Conservation (phyloP, 37 sponge, comb jelly and placozoan genomes). For the Theonella swinhoei region DNA sequence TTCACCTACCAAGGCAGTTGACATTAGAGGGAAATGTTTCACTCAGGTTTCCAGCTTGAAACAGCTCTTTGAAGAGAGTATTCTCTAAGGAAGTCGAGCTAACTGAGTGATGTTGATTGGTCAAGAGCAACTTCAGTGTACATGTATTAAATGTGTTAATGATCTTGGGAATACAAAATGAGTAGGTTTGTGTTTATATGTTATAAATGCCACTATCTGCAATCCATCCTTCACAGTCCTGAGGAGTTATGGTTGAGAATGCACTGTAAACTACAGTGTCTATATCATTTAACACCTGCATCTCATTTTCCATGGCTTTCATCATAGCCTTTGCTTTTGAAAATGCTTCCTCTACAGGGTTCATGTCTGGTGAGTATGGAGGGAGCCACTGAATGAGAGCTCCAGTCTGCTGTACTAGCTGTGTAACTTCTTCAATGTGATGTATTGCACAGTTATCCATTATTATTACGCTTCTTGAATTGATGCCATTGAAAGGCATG, state of each 20-base stretch:
- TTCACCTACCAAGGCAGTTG: conserved; percentile 7
- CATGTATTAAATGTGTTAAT: too few species aligned
- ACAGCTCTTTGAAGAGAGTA: too few species aligned
- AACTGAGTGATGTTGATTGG: too few species aligned
- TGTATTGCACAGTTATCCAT: conserved; percentile 39
- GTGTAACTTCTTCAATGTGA: conserved; percentile 10
- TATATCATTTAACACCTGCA: conserved; percentile 16
- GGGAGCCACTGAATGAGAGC: conserved; percentile 11
- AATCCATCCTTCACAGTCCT: conserved; percentile 9
- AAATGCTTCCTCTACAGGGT: conserved; percentile 20
- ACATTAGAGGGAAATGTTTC: conserved; percentile 12
- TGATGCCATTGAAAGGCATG: conserved; percentile 14
- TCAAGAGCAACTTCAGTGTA: too few species aligned
- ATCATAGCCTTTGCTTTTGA: conserved; percentile 4
- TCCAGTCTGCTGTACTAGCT: not conserved
- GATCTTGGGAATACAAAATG: too few species aligned
- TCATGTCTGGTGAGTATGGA: conserved; percentile 3
- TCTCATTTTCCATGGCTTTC: not conserved
- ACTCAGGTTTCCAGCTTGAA: too few species aligned
- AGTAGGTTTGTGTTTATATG: too few species aligned
- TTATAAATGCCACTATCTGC: too few species aligned
- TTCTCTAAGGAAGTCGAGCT: too few species aligned
- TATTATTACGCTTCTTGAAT: conserved; percentile 9
- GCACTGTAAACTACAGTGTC: conserved; percentile 17
- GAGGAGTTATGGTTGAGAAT: conserved; percentile 9